Conservation (phyloP, 2,888 invertebrate genomes). For the Barypeithes pellucidus region DNA sequence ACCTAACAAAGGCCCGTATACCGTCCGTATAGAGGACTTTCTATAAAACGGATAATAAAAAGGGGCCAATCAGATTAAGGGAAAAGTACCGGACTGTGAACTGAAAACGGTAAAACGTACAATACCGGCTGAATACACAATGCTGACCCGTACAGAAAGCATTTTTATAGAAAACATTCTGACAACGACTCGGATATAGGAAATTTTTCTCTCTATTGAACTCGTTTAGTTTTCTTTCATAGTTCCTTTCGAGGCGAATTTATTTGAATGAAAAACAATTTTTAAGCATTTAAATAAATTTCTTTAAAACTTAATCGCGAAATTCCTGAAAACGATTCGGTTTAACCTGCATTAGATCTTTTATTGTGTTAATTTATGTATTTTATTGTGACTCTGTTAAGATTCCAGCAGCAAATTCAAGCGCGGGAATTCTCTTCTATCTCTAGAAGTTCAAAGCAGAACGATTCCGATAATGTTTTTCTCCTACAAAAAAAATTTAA, state of each 20-base stretch:
- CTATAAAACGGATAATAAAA: constrained; percentile 68
- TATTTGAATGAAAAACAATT: constrained; percentile 43
- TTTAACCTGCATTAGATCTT: background rate
- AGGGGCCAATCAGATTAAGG: constrained; percentile 69
- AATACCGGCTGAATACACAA: constrained; percentile 68
- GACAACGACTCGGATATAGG: constrained; percentile 54
- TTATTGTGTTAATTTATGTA: background rate
- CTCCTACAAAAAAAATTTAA: no score
- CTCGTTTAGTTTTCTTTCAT: constrained; percentile 51
- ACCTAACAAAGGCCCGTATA: constrained; percentile 44
- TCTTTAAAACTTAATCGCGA: background rate
- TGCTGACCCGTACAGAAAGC: constrained; percentile 61
- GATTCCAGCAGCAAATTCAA: no score
- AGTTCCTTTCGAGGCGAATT: constrained; percentile 39
- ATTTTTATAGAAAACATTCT: constrained; percentile 54
- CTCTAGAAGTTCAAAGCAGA: no score
- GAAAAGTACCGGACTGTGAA: constrained; percentile 64
- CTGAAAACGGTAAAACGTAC: constrained; percentile 63
- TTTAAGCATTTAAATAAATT: constrained; percentile 30
- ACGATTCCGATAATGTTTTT: no score
- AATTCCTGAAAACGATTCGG: background rate
- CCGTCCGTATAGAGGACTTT: constrained; percentile 65
- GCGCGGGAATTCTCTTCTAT: no score
- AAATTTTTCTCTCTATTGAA: constrained; percentile 54
- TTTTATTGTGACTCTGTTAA: no score